Percentiles rank a stretch among this genome's conserved stretches.
Conservation (phyloP, 2,113 vertebrate species). For the Porphyrio hochstetteri region DNA sequence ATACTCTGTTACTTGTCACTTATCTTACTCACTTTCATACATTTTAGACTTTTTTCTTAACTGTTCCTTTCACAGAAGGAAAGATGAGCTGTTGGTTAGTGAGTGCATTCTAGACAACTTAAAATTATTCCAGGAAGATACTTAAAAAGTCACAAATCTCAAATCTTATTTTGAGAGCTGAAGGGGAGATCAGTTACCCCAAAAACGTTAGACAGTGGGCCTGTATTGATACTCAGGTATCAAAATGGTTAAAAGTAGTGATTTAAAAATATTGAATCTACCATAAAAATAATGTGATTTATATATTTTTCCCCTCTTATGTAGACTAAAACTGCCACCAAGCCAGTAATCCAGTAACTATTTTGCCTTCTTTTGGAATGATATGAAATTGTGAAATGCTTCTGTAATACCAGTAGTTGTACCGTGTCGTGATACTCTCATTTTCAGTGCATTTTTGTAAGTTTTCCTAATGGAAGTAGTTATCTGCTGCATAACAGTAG, state of each 20-base stretch:
- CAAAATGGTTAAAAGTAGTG: background rate
- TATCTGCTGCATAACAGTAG: background rate
- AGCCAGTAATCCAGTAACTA: background rate
- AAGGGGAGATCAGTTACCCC: background rate
- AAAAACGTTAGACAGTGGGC: background rate
- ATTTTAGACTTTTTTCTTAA: background rate
- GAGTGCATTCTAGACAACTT: background rate
- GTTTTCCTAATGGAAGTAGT: background rate
- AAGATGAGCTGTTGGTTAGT: background rate
- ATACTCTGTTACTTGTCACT: background rate
- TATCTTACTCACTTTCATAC: background rate
- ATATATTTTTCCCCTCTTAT: background rate
- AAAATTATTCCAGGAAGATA: background rate
- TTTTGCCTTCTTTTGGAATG: background rate
- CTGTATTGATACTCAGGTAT: background rate
- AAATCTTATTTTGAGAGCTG: background rate
- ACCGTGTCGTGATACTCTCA: background rate
- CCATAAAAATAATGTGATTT: background rate
- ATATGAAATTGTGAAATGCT: background rate
- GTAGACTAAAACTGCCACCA: background rate
- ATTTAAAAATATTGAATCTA: background rate
- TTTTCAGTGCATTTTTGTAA: background rate
- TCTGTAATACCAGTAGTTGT: background rate
- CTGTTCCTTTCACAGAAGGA: background rate
- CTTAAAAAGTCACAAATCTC: background rate